These are phyloP conservation scores for Watersipora subatra DNA, from an alignment of 1,140 invertebrate genomes.

Conservation along the genomic window DNA sequence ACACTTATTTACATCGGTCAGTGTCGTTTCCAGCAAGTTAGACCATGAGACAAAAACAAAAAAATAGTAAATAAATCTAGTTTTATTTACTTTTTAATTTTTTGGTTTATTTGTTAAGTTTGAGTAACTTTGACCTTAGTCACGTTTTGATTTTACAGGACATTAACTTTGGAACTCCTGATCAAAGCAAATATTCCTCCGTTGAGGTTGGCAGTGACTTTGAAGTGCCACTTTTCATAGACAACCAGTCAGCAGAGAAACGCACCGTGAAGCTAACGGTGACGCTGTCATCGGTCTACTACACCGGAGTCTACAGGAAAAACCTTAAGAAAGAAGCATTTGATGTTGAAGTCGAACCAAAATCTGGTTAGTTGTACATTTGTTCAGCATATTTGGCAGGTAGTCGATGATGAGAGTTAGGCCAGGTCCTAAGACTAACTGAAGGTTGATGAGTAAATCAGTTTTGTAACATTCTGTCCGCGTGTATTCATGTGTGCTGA, in stretches of 20 bases:
- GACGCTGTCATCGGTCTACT: slow-evolving; percentile 56
- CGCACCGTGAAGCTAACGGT: slow-evolving; percentile 53
- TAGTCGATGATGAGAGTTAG: not conserved
- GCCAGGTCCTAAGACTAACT: too few species aligned
- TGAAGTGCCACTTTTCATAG: slow-evolving; percentile 49
- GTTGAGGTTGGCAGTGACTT: slow-evolving; percentile 59
- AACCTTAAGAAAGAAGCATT: slow-evolving; percentile 55
- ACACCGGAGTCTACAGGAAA: slow-evolving; percentile 57
- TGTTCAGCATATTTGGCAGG: not conserved
- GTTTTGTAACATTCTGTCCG: too few species aligned
- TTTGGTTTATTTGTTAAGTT: too few species aligned
- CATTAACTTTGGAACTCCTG: too few species aligned
- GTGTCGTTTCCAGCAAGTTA: too few species aligned
- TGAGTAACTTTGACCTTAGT: too few species aligned
- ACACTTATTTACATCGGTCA: too few species aligned
- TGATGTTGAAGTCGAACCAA: slow-evolving; percentile 45
- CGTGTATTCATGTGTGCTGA: not conserved
- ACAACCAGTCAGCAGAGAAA: slow-evolving; percentile 49
- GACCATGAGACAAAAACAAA: too few species aligned
- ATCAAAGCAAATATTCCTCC: too few species aligned
- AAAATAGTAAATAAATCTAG: slow-evolving; percentile 29
- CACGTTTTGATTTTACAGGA: too few species aligned
- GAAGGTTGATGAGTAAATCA: too few species aligned
- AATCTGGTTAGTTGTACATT: slow-evolving; percentile 7
- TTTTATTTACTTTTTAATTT: too few species aligned